Evolutionary conservation across 1,140 invertebrate species (phyloP).

Genomic region (Temnothorax curvispinosus): DNA sequence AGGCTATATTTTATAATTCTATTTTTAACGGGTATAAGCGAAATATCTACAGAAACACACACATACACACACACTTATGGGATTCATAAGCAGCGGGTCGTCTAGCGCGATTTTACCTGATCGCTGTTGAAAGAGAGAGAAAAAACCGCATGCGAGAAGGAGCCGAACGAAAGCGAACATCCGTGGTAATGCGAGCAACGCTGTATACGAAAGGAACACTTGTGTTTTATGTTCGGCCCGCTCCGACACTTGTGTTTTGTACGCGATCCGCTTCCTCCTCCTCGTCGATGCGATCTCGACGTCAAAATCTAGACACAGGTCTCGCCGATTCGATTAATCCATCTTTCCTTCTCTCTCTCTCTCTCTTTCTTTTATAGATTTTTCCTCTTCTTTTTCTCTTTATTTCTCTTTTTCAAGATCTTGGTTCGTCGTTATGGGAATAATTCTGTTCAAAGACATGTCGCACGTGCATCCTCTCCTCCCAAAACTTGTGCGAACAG

Average conservation of each 20-base stretch:
- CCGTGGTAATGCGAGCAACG: constrained; percentile 39
- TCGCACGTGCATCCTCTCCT: background rate
- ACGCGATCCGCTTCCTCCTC: constrained; percentile 4
- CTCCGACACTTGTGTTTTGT: constrained; percentile 65
- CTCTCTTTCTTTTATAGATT: background rate
- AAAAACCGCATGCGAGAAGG: background rate
- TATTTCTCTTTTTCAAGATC: constrained; percentile 27
- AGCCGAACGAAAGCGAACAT: constrained; percentile 5
- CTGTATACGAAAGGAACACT: constrained; percentile 69
- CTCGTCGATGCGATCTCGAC: background rate
- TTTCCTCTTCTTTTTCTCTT: background rate
- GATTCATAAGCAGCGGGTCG: background rate
- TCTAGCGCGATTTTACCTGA: constrained; percentile 33
- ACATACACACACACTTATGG: background rate
- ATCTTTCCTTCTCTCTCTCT: background rate
- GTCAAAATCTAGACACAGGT: constrained; percentile 39
- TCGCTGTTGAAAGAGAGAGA: background rate
- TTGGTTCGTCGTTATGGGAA: background rate
- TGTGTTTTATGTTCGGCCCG: constrained; percentile 71
- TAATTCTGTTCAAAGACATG: background rate
- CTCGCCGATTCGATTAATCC: background rate
- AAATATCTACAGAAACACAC: background rate
- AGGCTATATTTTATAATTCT: background rate
- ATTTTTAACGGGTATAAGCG: background rate
- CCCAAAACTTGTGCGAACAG: background rate